Percentiles rank a stretch among this genome's conserved stretches.
phyloP scores from a whole-genome alignment of 2,797 vertebrate species.

The Varecia variegata region DNA sequence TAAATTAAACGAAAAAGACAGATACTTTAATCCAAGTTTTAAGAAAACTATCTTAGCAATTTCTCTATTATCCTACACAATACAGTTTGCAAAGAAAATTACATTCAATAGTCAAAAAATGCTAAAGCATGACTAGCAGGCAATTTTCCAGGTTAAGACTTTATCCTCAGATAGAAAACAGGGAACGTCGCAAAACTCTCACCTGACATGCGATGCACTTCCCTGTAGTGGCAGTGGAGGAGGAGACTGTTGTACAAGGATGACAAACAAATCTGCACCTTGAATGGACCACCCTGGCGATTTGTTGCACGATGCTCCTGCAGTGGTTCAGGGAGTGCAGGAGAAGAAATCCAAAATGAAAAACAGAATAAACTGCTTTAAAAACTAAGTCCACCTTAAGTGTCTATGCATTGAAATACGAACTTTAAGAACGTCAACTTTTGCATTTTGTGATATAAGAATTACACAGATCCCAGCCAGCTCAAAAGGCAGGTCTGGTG shows the following conservation, averaged over 20 bases:
- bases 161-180: conserved; percentile 15
- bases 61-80: background rate
- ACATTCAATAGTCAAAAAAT: background rate
- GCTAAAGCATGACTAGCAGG: background rate
- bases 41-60: background rate
- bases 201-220: conserved; percentile 80
- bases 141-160: background rate
- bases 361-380: conserved; percentile 63
- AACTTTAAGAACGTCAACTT: background rate
- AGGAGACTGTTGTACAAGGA: conserved; percentile 47
- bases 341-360: conserved; percentile 73
- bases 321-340: conserved; percentile 56
- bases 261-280: conserved; percentile 74
- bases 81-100: background rate
- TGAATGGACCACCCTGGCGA: conserved; percentile 73
- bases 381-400: background rate
- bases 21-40: background rate
- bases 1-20: background rate
- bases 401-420: background rate
- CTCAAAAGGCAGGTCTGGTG: conserved; percentile 38
- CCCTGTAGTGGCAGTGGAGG: conserved; percentile 35
- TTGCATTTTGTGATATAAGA: background rate
- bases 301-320: conserved; percentile 70
- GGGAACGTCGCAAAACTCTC: conserved; percentile 63
- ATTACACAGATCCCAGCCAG: background rate